Conservation (phyloP, 2,797 vertebrate genomes). For the Sebastes vulpes region DNA sequence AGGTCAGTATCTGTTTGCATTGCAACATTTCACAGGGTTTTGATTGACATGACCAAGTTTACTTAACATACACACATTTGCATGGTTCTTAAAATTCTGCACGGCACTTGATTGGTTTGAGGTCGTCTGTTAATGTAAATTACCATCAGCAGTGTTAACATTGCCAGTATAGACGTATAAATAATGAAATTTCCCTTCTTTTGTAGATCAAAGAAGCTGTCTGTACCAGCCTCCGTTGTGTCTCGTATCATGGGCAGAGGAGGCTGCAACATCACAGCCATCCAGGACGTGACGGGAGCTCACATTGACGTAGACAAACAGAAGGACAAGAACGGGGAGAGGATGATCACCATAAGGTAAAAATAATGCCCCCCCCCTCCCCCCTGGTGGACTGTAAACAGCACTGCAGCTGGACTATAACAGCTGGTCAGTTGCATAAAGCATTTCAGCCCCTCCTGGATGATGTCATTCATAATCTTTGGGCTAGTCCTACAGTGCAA, state of each 20-base stretch:
- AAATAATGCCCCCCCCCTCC: not conserved
- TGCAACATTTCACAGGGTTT: not conserved
- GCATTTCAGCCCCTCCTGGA: not conserved
- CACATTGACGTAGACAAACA: constrained; percentile 99
- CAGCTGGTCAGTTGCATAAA: not conserved
- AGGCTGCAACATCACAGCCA: constrained; percentile 98
- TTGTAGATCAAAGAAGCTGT: constrained; percentile 97
- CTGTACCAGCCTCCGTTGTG: constrained; percentile 97
- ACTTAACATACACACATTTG: not conserved
- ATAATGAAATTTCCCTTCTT: constrained; percentile 7
- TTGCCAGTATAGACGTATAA: not conserved
- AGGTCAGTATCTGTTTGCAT: constrained; percentile 82
- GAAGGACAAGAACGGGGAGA: constrained; percentile 99
- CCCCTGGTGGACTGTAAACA: constrained; percentile 31
- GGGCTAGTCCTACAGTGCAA: not conserved
- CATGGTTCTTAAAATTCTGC: not conserved
- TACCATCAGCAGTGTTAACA: not conserved
- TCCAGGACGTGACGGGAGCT: constrained; percentile 98
- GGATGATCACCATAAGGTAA: constrained; percentile 99
- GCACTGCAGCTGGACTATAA: not conserved
- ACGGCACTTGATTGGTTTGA: not conserved
- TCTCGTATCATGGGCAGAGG: constrained; percentile 99
- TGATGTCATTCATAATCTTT: constrained; percentile 15
- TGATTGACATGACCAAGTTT: not conserved
- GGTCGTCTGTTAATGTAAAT: not conserved